phyloP scores from a whole-genome alignment of 1,140 invertebrate genomes.

The Gonioctena quinquepunctata region DNA sequence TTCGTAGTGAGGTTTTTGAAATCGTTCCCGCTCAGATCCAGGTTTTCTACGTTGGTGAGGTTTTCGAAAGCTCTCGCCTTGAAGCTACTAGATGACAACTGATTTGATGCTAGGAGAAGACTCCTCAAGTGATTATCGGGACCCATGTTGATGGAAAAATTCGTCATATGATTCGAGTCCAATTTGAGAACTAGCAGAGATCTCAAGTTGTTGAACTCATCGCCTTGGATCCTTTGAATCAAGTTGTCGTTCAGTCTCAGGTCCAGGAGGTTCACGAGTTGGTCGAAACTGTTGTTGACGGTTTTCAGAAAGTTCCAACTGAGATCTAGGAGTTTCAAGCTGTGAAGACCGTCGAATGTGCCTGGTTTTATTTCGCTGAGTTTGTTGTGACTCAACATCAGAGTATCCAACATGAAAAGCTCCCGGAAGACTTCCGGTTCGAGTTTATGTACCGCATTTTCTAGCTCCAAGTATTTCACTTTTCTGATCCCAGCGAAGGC shows the following conservation, averaged over 20 bases:
- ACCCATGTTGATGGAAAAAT: slow-evolving; percentile 21
- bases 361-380: slow-evolving; percentile 34
- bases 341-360: slow-evolving; percentile 46
- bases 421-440: slow-evolving; percentile 20
- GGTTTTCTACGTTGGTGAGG: slow-evolving; percentile 36
- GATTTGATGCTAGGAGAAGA: slow-evolving; percentile 40
- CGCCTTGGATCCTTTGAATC: slow-evolving; percentile 60
- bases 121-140: slow-evolving; percentile 32
- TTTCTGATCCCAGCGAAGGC: slow-evolving; percentile 46
- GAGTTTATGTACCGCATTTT: slow-evolving; percentile 5
- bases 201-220: slow-evolving; percentile 59
- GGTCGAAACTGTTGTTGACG: slow-evolving; percentile 62
- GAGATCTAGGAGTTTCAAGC: slow-evolving; percentile 61
- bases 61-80: slow-evolving; percentile 45
- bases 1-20: slow-evolving; percentile 28
- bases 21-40: slow-evolving; percentile 40
- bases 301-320: slow-evolving; percentile 63
- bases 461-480: slow-evolving; percentile 29
- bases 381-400: slow-evolving; percentile 41
- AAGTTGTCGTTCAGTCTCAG: slow-evolving; percentile 53
- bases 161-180: slow-evolving; percentile 35
- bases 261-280: slow-evolving; percentile 59
- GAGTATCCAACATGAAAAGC: slow-evolving; percentile 9
- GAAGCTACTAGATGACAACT: slow-evolving; percentile 56
- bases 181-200: slow-evolving; percentile 59